phyloP scores from a whole-genome alignment of 2,888 invertebrate species.

The Rosalia funebris region DNA sequence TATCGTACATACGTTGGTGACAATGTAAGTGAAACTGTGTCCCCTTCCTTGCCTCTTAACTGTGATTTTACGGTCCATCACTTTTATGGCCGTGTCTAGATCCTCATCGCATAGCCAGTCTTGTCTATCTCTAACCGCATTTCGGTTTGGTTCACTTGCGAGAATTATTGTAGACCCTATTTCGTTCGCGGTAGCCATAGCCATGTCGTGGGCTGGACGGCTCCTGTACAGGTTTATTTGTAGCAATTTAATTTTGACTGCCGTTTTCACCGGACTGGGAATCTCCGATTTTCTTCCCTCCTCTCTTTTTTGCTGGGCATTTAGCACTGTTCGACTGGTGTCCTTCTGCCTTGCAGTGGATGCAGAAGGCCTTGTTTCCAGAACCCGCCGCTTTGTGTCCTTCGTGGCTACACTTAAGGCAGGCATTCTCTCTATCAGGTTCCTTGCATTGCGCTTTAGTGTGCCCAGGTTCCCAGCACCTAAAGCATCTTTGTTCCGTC shows the following conservation, averaged over 20 bases:
- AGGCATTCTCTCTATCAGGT: background rate
- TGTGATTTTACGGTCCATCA: constrained; percentile 16
- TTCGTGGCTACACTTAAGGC: background rate
- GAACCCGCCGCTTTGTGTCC: background rate
- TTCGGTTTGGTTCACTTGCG: constrained; percentile 24
- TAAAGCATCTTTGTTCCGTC: background rate
- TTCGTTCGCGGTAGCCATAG: background rate
- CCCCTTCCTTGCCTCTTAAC: constrained; percentile 26
- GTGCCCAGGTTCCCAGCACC: background rate
- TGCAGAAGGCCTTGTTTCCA: background rate
- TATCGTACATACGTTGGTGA: background rate
- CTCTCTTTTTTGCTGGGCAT: background rate
- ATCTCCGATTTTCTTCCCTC: background rate
- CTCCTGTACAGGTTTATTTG: constrained; percentile 1
- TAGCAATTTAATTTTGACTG: background rate
- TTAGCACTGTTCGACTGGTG: background rate
- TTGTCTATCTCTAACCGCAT: constrained; percentile 19
- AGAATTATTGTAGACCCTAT: background rate
- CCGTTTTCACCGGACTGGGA: background rate
- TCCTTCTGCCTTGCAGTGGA: background rate
- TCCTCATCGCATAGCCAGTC: constrained; percentile 28
- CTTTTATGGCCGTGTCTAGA: constrained; percentile 29
- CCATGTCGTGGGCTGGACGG: constrained; percentile 2
- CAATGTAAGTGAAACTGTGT: constrained; percentile 1
- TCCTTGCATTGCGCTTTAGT: background rate